phyloP scores from a whole-genome alignment of 2,888 invertebrate genomes.

The Pseudoips prasinana region DNA sequence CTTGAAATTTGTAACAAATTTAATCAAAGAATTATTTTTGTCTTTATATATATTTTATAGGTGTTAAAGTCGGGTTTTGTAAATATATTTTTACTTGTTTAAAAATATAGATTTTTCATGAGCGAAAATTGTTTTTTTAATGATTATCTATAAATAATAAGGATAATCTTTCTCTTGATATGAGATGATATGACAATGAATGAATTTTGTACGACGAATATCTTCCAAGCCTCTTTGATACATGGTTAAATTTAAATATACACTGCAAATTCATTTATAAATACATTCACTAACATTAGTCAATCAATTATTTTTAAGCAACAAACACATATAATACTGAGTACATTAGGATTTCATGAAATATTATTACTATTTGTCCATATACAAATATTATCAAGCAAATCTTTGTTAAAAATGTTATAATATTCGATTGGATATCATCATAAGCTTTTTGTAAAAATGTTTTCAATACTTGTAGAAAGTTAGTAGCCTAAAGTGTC shows the following conservation, averaged over 20 bases:
- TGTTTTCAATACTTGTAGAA: slow-evolving; percentile 45
- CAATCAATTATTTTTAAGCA: slow-evolving; percentile 33
- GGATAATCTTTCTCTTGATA: slow-evolving; percentile 49
- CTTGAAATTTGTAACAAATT: too few relatives aligned
- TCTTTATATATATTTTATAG: too few relatives aligned
- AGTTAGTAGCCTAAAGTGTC: slow-evolving; percentile 48
- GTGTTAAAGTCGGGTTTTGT: too few relatives aligned
- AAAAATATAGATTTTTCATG: too few relatives aligned
- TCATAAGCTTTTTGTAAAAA: slow-evolving; percentile 58
- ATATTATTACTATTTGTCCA: slow-evolving; percentile 34
- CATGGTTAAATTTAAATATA: slow-evolving; percentile 19
- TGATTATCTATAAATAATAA: slow-evolving; percentile 28
- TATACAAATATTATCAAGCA: slow-evolving; percentile 51
- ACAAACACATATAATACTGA: slow-evolving; percentile 47
- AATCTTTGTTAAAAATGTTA: slow-evolving; percentile 42
- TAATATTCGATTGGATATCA: slow-evolving; percentile 42
- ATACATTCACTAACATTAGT: slow-evolving; percentile 19
- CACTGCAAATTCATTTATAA: slow-evolving; percentile 25
- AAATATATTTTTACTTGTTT: too few relatives aligned
- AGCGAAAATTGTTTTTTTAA: too few relatives aligned
- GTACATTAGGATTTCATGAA: slow-evolving; percentile 30
- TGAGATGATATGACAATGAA: slow-evolving; percentile 78
- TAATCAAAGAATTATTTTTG: too few relatives aligned
- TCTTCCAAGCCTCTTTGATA: slow-evolving; percentile 35
- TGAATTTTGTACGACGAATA: slow-evolving; percentile 62